Evolutionary conservation across 2,888 invertebrate genomes (phyloP).

Genomic region (Iselma pallidipennis): DNA sequence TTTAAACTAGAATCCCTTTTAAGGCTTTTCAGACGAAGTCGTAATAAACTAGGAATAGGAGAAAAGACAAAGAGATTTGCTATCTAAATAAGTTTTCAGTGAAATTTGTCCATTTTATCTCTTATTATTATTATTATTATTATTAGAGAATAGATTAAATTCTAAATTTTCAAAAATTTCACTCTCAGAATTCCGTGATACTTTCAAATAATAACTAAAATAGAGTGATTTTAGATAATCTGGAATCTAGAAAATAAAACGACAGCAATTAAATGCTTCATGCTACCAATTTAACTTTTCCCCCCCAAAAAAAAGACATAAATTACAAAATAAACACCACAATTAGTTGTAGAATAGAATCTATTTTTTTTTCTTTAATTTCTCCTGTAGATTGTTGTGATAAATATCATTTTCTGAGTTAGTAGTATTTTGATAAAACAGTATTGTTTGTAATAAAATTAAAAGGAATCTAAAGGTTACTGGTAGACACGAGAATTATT

Average conservation of each 20-base stretch:
- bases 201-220: too few species aligned
- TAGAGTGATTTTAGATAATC: background rate
- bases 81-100: background rate
- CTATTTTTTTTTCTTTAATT: background rate
- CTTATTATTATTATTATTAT: background rate
- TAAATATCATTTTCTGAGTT: background rate
- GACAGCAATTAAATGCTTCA: conserved; percentile 13
- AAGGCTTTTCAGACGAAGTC: background rate
- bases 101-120: background rate
- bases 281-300: conserved; percentile 23
- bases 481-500: conserved; percentile 15
- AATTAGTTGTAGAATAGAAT: too few species aligned
- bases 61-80: background rate
- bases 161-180: too few species aligned
- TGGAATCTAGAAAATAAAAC: background rate
- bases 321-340: conserved; percentile 17
- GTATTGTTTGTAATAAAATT: background rate
- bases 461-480: background rate
- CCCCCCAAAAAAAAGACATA: background rate
- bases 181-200: too few species aligned
- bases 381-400: background rate
- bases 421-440: background rate
- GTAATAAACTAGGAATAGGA: background rate
- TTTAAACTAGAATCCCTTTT: background rate
- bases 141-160: background rate